Conservation (phyloP, 2,113 vertebrate genomes). For the Pachyramphus minor region DNA sequence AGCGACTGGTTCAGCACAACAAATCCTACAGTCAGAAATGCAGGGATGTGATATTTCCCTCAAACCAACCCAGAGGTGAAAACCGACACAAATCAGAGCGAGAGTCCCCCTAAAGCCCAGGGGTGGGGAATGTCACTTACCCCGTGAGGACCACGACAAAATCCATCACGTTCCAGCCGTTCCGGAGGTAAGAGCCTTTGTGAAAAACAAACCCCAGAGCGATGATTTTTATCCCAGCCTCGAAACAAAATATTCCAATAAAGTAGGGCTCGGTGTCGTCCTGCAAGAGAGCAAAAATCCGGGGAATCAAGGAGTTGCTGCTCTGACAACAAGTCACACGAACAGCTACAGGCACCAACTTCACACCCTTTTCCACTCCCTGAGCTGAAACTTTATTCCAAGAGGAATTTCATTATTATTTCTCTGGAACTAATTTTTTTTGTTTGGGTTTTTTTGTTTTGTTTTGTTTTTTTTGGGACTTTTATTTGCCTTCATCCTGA, state of each 20-base stretch:
- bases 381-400: neutral
- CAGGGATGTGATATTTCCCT: neutral
- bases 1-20: neutral
- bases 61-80: neutral
- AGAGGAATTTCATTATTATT: neutral
- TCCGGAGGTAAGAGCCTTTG: conserved; percentile 95
- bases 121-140: conserved; percentile 74
- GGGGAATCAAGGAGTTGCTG: neutral
- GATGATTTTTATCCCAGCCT: conserved; percentile 98
- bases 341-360: neutral
- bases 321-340: neutral
- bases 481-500: neutral
- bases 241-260: conserved; percentile 99
- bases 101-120: neutral
- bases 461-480: neutral
- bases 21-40: neutral
- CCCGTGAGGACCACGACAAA: conserved; percentile 97
- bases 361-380: neutral
- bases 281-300: conserved; percentile 57
- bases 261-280: conserved; percentile 98
- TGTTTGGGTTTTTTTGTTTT: too few species aligned
- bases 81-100: neutral
- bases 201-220: conserved; percentile 95
- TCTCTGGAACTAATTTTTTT: neutral
- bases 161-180: conserved; percentile 99